Evolutionary conservation across 2,888 invertebrate species (phyloP).

Genomic region (Hirtodrosophila duncani): DNA sequence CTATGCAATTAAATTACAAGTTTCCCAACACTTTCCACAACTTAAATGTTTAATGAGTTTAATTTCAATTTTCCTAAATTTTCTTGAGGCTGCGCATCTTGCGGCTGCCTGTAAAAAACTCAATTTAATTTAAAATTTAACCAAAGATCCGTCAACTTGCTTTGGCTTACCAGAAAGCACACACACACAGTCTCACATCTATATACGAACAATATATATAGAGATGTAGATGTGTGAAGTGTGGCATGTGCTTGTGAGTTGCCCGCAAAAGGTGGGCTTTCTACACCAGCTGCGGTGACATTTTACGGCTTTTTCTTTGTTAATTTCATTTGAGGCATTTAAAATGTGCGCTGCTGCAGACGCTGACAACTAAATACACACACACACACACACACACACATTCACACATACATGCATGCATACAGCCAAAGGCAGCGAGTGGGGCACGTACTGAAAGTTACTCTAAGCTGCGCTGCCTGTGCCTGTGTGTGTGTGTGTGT

Average conservation of each 20-base stretch:
- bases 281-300: slow-evolving; percentile 68
- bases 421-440: slow-evolving; percentile 17
- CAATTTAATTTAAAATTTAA: slow-evolving; percentile 54
- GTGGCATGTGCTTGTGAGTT: slow-evolving; percentile 8
- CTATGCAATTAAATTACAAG: no score
- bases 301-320: slow-evolving; percentile 69
- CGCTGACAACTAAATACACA: slow-evolving; percentile 64
- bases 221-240: background rate
- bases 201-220: background rate
- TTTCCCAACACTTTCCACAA: no score
- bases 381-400: slow-evolving; percentile 5
- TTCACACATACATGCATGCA: background rate
- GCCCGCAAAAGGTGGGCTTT: slow-evolving; percentile 9
- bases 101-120: background rate
- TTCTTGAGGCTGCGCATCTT: no score
- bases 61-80: no score
- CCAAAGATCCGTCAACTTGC: slow-evolving; percentile 46
- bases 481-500: slow-evolving; percentile 9
- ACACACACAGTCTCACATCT: slow-evolving; percentile 6
- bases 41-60: no score
- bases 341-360: slow-evolving; percentile 64
- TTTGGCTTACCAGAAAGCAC: slow-evolving; percentile 30
- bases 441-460: slow-evolving; percentile 44
- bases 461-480: slow-evolving; percentile 11
- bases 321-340: slow-evolving; percentile 70